Conservation (phyloP, 2,888 invertebrate species). For the Agrotis clavis region DNA sequence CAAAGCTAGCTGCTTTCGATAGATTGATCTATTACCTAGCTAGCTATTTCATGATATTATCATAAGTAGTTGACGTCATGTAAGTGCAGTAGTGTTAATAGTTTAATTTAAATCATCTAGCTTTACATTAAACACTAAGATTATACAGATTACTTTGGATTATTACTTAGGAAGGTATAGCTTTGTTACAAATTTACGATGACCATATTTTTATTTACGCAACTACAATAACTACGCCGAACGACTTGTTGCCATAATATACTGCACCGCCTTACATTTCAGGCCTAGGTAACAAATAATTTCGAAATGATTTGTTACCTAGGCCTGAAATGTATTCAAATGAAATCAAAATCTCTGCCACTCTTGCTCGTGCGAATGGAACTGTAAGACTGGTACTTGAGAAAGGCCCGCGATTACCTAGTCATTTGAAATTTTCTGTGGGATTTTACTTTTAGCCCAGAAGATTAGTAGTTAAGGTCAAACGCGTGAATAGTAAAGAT, state of each 20-base stretch:
- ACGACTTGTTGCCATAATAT: slow-evolving; percentile 26
- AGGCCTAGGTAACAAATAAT: no score
- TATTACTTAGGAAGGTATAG: slow-evolving; percentile 8
- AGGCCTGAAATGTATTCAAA: no score
- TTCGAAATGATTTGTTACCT: no score
- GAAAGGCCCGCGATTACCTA: no score
- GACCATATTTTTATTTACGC: not conserved
- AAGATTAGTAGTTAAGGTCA: no score
- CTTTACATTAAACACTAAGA: slow-evolving; percentile 21
- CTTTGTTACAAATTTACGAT: slow-evolving; percentile 24
- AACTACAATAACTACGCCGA: not conserved
- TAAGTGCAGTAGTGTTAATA: slow-evolving; percentile 14
- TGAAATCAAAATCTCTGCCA: no score
- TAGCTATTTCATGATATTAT: slow-evolving; percentile 36
- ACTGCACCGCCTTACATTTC: no score
- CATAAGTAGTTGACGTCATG: slow-evolving; percentile 20
- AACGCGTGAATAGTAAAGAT: not conserved
- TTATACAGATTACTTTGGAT: slow-evolving; percentile 29
- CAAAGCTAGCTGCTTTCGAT: not conserved
- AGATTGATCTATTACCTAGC: not conserved
- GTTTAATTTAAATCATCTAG: slow-evolving; percentile 21
- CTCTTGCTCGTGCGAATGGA: no score
- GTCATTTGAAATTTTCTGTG: no score
- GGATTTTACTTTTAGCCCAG: no score
- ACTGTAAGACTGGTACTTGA: no score